Base-by-base conservation (phyloP, 2,888 invertebrate genomes). In the Tenthredo livida region DNA sequence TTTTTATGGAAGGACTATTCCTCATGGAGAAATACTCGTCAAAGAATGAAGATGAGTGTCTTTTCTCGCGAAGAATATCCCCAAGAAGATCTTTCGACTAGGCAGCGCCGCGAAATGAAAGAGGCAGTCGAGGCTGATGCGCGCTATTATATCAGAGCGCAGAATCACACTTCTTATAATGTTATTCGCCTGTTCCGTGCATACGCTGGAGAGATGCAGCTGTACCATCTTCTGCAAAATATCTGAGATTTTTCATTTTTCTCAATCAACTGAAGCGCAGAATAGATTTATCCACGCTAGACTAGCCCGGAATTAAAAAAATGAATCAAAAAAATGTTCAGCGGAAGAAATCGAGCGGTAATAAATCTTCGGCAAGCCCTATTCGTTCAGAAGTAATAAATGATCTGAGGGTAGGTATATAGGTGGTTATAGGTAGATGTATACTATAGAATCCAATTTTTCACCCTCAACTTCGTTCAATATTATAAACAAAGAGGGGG, bases 321-420 rank as follows among this genome's bases (percentile, higher is more conserved):
- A 50, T 33, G 10, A 12, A 77, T 54, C 29, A 1, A 40, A 12
- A 12, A 29, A 70, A 77, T 77, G 7, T 17, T 15, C 3, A 7
- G 43, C 21, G 61, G 61, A 80, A 17, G 12, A 61, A 80, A 21
- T 61, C 40, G n/a, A 21, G 10, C 37, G 40, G 21, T 40, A 50
- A 80, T 80, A 80, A 80, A 80, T 80, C 80, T 80, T 61, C 25
- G 29, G 33, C n/a, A 40, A 25, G n/a, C 40, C 40, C 61, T 12
- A 21, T 80, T 80, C 61, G 58, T 80, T 61, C 80, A 50, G 80
- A 40, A 80, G 67, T 67, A 80, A 80, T 61, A 80, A 80, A 80
- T 61, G 80, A 58, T 80, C 80, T 21, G 2, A 40, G 10, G 25
- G 54, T 47, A 33, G 50, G 50, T 25, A 25, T 10, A 12, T 61